phyloP scores from a whole-genome alignment of 2,888 invertebrate species.

The Rotaria magnacalcarata region DNA sequence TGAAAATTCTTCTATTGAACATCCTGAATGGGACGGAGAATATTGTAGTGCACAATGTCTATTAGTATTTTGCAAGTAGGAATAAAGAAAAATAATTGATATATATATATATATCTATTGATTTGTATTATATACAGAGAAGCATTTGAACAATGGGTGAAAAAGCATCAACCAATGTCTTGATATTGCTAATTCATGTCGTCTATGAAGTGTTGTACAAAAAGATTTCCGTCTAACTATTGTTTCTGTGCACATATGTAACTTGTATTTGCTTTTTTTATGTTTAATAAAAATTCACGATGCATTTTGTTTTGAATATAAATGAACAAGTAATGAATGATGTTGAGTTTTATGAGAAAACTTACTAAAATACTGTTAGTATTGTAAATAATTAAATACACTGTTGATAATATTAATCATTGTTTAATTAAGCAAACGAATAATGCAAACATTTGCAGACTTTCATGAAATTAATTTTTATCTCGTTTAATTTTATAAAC shows the following conservation, averaged over 20 bases:
- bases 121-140: neutral
- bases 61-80: neutral
- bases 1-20: conserved; percentile 80
- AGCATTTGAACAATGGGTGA: conserved; percentile 5
- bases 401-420: too few species aligned
- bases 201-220: neutral
- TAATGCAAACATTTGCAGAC: too few species aligned
- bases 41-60: conserved; percentile 89
- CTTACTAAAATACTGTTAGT: too few species aligned
- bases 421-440: too few species aligned
- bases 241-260: neutral
- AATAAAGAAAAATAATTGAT: neutral
- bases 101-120: neutral
- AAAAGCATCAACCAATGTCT: neutral
- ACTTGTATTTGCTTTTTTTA: neutral
- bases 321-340: too few species aligned
- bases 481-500: too few species aligned
- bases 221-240: neutral
- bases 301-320: too few species aligned
- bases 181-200: neutral
- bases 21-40: conserved; percentile 90
- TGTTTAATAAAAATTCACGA: too few species aligned
- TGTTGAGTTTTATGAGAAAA: too few species aligned
- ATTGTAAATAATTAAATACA: too few species aligned
- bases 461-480: too few species aligned